Evolutionary conservation across 1,140 invertebrate genomes (phyloP), one percentile per base, ranked within the genome.

Genomic region (Neodiprion lecontei): DNA sequence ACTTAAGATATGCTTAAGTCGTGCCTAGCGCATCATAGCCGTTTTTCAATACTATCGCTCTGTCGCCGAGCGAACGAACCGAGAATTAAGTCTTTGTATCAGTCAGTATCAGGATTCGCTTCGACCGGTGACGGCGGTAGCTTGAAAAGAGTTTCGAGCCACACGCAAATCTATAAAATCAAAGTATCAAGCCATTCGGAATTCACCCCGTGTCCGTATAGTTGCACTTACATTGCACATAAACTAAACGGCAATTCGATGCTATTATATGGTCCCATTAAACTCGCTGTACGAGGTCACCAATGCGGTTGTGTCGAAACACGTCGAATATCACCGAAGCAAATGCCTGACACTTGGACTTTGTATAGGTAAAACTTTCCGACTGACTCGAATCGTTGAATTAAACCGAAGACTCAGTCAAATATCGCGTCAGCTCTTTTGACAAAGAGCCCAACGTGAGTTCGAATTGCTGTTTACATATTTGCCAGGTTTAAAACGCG

Each of bases 11-110:
- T 69, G 40, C 67, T 69, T 69, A 69, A 69, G 67, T 69, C 67
- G 17, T 21, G 67, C 40, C 17, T 69, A 69, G 40, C 23, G 70
- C 48, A 48, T 71, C 70, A 71, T 71, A 71, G 70, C 70, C 70
- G 21, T 71, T 71, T 65, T 65, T 71, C n/a, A 71, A 71, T 71
- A 71, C 70, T 71, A 71, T 71, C 70, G 48, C 70, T 17, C 11
- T 50, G 48, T n/a, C 11, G 12, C 70, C 21, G 23, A 49, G 48
- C 47, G 40, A 28, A 69, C 68, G n/a, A 12, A 49, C 70, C 48
- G 48, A 71, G 21, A 40, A 14, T 71, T 40, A n/a, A 49, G 40
- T 48, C 21, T 71, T 71, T 23, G 14, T 12, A 10, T 69, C 67
- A 47, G 53, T 61, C 53, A 17, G 53, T 61, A 14, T 61, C n/a